Base-by-base conservation (phyloP, 2,797 vertebrate genomes). In the Trematomus bernacchii region DNA sequence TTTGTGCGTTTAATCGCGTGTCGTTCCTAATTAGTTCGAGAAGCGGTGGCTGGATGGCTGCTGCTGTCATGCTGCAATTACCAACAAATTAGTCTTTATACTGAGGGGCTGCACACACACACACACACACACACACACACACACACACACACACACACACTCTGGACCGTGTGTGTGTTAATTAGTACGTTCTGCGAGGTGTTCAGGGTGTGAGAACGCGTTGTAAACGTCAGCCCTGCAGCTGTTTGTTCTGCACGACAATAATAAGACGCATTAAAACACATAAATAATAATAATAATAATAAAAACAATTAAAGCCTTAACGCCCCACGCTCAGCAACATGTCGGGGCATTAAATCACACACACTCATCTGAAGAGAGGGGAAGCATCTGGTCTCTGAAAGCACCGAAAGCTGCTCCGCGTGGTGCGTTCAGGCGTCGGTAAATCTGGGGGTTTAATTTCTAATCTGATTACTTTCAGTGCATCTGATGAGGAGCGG, bases 61-160 rank as follows among this genome's bases (percentile, higher is more conserved):
- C 87, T 88, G 77, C 89, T 89, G 90, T 94, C 92, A 93, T 70
- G 71, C 88, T 82, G 91, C 92, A 94, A 94, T 94, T 94, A 94
- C 89, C 84, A 90, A 86, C 91, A 92, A 93, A 94, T 94, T 90
- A 94, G 86, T 89, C 91, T 89, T 91, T 87, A 90, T 90, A 91
- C 87, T 85, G 80, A 86, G 86, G 85, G 57, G 66, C 44, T 58
- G 70, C 84, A 71, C 77, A 47, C 59, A 2, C 80, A 10, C 78
- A 73, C 82, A 73, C 77, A 46, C 59, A 2, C 83, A 10, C 77
- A 71, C 80, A 71, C 83, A 70, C 63, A 37, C 6, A 16, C 44
- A 37, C 33, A 37, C 33, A 37, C 82, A 73, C 77, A 42, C 59
- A 2, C 83, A 10, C 77, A 71, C 80, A 71, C 83, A 67, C 63